Percentiles rank a stretch among this genome's conserved stretches.
Evolutionary conservation across 2,113 vertebrate genomes (phyloP).

Genomic region (Chionomys nivalis): DNA sequence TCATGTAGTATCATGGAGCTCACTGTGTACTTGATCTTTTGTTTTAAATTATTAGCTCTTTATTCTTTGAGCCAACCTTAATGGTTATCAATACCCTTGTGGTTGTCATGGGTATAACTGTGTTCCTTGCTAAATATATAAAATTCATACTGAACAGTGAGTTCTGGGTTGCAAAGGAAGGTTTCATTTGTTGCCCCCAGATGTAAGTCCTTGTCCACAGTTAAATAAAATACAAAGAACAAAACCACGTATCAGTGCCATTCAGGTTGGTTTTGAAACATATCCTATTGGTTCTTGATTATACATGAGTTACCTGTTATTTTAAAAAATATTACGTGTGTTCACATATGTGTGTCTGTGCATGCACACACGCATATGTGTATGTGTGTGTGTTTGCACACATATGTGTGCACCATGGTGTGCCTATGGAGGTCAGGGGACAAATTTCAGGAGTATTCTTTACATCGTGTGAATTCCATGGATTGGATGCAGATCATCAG

Average conservation of each 20-base stretch:
- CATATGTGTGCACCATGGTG: not conserved
- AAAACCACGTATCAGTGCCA: not conserved
- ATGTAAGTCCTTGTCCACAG: not conserved
- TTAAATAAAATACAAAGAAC: not conserved
- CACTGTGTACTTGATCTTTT: not conserved
- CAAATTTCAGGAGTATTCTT: not conserved
- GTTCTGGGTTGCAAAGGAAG: not conserved
- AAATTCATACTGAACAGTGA: not conserved
- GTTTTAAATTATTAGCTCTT: not conserved
- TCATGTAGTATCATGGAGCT: not conserved
- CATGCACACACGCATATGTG: not conserved
- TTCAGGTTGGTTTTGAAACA: constrained; percentile 33
- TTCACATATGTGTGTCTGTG: no score
- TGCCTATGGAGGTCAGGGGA: no score
- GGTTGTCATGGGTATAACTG: not conserved
- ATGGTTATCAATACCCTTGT: not conserved
- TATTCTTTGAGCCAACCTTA: not conserved
- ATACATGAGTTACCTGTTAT: not conserved
- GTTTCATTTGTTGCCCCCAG: not conserved
- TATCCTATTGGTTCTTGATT: not conserved
- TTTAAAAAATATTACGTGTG: no score
- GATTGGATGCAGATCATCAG: no score
- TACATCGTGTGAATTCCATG: no score
- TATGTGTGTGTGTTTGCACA: not conserved
- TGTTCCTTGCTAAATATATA: not conserved